Percentiles rank a stretch among this genome's conserved stretches.
phyloP scores from a whole-genome alignment of 2,888 invertebrate species.

The Rugalucina vietnamica region DNA sequence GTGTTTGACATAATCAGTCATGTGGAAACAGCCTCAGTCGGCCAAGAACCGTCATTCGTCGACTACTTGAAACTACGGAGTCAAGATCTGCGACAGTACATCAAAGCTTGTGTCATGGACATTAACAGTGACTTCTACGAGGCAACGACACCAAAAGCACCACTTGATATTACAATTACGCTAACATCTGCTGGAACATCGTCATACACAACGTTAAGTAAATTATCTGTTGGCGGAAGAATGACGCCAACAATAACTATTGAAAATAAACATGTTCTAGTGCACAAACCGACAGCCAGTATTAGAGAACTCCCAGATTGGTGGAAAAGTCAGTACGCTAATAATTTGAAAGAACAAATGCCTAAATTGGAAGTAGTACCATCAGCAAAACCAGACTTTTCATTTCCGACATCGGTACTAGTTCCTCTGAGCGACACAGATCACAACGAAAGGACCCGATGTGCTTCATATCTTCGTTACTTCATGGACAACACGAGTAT shows the following conservation, averaged over 20 bases:
- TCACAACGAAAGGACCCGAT: slow-evolving; percentile 65
- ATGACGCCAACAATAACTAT: slow-evolving; percentile 69
- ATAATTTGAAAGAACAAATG: slow-evolving; percentile 10
- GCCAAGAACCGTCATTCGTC: slow-evolving; percentile 68
- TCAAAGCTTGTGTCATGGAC: slow-evolving; percentile 73
- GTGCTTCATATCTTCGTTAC: slow-evolving; percentile 72
- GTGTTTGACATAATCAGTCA: slow-evolving; percentile 76
- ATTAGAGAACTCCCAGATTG: slow-evolving; percentile 69
- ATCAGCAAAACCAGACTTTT: slow-evolving; percentile 35
- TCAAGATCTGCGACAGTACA: slow-evolving; percentile 69
- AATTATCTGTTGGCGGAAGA: slow-evolving; percentile 68
- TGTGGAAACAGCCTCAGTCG: slow-evolving; percentile 77
- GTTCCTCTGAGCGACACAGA: slow-evolving; percentile 73
- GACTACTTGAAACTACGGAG: slow-evolving; percentile 69
- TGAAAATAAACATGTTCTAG: slow-evolving; percentile 70
- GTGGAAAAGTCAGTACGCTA: slow-evolving; percentile 70
- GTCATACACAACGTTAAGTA: slow-evolving; percentile 69
- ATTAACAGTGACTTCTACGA: slow-evolving; percentile 76
- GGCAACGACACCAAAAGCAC: slow-evolving; percentile 77
- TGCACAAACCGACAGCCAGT: slow-evolving; percentile 62
- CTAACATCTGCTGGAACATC: slow-evolving; percentile 71
- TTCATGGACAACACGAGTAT: slow-evolving; percentile 73
- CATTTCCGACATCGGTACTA: slow-evolving; percentile 58
- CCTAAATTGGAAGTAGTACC: slow-evolving; percentile 48
- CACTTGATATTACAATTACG: slow-evolving; percentile 70